phyloP scores from a whole-genome alignment of 2,888 invertebrate species.

The Criorhina ranunculi region DNA sequence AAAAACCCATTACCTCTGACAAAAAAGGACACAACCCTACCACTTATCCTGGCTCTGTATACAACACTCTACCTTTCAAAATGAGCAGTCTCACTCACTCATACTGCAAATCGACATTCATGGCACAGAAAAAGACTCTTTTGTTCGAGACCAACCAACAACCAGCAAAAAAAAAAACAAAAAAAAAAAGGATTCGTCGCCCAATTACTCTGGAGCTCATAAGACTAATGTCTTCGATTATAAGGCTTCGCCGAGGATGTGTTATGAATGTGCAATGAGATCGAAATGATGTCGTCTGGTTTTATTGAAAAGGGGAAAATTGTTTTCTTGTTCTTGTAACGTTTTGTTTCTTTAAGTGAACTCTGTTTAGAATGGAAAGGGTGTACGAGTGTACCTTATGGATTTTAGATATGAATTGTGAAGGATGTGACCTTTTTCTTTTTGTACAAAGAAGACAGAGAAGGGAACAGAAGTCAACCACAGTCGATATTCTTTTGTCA shows the following conservation, averaged over 20 bases:
- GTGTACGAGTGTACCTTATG: background rate
- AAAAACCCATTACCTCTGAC: constrained; percentile 40
- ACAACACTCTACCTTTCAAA: constrained; percentile 50
- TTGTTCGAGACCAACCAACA: constrained; percentile 27
- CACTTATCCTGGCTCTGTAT: constrained; percentile 57
- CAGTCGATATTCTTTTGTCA: no score
- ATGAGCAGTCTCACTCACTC: constrained; percentile 58
- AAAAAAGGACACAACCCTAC: constrained; percentile 67
- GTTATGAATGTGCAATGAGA: constrained; percentile 72
- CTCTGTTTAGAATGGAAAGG: background rate
- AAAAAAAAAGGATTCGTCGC: constrained; percentile 57
- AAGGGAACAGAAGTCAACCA: no score
- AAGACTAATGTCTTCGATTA: constrained; percentile 73
- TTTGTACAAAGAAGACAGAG: no score
- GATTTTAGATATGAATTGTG: background rate
- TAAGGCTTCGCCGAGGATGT: constrained; percentile 61
- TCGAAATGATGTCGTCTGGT: constrained; percentile 60
- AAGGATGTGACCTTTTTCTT: no score
- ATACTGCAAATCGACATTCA: constrained; percentile 30
- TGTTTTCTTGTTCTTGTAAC: constrained; percentile 16
- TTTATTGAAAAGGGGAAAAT: constrained; percentile 69
- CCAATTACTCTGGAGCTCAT: constrained; percentile 68
- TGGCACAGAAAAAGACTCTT: constrained; percentile 16
- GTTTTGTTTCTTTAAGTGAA: constrained; percentile 14
- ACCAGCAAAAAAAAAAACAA: background rate